phyloP scores from a whole-genome alignment of 2,113 vertebrate genomes.

The Gadus chalcogrammus region DNA sequence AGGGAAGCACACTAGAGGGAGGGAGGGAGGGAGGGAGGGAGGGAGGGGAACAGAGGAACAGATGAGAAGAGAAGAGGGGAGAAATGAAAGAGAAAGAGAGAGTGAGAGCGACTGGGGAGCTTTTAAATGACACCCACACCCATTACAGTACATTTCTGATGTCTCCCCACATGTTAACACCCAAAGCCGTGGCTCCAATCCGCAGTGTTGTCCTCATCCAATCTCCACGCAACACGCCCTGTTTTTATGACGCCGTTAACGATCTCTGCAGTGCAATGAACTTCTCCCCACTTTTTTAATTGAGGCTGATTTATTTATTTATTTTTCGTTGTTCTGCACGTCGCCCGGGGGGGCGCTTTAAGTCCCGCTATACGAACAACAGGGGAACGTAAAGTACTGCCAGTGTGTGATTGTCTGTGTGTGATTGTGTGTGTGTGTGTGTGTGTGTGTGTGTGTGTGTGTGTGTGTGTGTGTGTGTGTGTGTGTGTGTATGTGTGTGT shows the following conservation, averaged over 20 bases:
- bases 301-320: no score
- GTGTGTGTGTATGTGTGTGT: no score
- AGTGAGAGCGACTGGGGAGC: slow-evolving; percentile 10
- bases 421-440: no score
- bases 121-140: not conserved
- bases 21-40: slow-evolving; percentile 7
- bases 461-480: no score
- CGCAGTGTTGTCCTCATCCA: slow-evolving; percentile 11
- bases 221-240: no score
- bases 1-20: not conserved
- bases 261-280: no score
- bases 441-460: not conserved
- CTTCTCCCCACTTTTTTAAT: no score
- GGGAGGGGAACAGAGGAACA: slow-evolving; percentile 42
- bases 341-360: no score
- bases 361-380: slow-evolving; percentile 41
- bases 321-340: no score
- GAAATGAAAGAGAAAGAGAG: no score
- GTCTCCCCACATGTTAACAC: not conserved
- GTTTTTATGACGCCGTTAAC: no score
- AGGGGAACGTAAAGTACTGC: slow-evolving; percentile 17
- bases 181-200: slow-evolving; percentile 48
- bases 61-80: no score
- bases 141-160: not conserved
- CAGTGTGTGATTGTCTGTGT: not conserved